A percentile compares a stretch with the other conserved stretches of the same genome.
These are phyloP conservation scores for Diplazon laetatorius DNA, from an alignment of 2,888 invertebrate species.

Conservation along the genomic window DNA sequence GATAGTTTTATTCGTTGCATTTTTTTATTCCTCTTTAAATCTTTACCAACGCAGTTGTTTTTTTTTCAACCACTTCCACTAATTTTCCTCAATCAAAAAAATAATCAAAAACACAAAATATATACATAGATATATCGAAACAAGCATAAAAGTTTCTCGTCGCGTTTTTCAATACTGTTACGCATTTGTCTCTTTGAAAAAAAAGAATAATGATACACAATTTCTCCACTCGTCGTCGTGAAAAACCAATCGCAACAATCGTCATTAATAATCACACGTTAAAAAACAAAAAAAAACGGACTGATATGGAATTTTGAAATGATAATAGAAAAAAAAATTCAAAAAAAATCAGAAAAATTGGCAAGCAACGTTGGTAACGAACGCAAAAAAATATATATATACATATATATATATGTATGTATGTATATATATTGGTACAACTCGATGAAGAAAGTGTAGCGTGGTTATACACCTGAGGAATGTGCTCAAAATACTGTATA, in stretches of 20 bases:
- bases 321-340: slow-evolving; percentile 10
- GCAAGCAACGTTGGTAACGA: slow-evolving; percentile 45
- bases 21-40: slow-evolving; percentile 14
- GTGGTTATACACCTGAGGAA: slow-evolving; percentile 82
- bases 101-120: slow-evolving; percentile 14
- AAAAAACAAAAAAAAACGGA: too few relatives aligned
- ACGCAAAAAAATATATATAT: too few relatives aligned
- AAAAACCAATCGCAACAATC: slow-evolving; percentile 7
- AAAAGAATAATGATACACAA: too few relatives aligned
- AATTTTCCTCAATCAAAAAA: slow-evolving; percentile 25
- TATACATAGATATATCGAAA: neutral
- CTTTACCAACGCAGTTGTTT: too few relatives aligned
- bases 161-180: slow-evolving; percentile 29
- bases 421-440: slow-evolving; percentile 79
- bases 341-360: slow-evolving; percentile 13
- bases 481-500: slow-evolving; percentile 82
- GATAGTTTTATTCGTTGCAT: slow-evolving; percentile 26
- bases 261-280: slow-evolving; percentile 6
- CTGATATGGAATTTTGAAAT: slow-evolving; percentile 16
- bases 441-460: slow-evolving; percentile 82
- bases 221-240: slow-evolving; percentile 4
- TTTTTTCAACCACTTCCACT: too few relatives aligned
- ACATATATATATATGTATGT: too few relatives aligned
- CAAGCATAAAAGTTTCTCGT: neutral
- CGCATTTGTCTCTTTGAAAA: slow-evolving; percentile 19